A percentile compares a stretch with the other conserved stretches of the same genome.
Conservation (phyloP, 2,888 invertebrate species). For the Metallyticus violacea region DNA sequence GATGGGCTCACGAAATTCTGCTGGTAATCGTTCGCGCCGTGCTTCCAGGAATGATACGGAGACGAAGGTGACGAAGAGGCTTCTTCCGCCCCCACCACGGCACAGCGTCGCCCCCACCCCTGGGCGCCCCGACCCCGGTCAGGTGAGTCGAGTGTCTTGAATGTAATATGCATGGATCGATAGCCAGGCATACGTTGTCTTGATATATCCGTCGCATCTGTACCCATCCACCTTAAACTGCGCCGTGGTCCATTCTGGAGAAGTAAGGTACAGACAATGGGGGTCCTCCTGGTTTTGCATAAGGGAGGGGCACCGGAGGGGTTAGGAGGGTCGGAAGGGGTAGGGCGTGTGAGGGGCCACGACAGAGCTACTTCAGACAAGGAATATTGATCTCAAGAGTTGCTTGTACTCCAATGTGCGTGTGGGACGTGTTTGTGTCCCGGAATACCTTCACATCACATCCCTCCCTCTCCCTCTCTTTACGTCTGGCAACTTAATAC, state of each 20-base stretch:
- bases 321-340: not conserved
- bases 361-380: conserved; percentile 1
- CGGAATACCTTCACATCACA: not conserved
- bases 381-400: not conserved
- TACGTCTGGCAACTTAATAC: not conserved
- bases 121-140: no score
- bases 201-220: not conserved
- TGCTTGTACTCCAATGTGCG: not conserved
- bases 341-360: not conserved
- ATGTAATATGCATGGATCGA: not conserved
- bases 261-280: not conserved
- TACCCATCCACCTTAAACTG: not conserved
- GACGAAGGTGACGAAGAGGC: not conserved
- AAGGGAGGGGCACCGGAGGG: not conserved
- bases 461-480: not conserved
- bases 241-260: not conserved
- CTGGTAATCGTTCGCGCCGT: no score
- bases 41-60: not conserved
- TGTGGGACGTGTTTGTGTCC: no score
- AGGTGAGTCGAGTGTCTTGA: not conserved
- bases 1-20: not conserved
- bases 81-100: not conserved
- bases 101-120: not conserved
- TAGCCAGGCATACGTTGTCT: not conserved
- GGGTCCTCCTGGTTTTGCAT: not conserved